Evolutionary conservation across 2,888 invertebrate genomes (phyloP).

Genomic region (Sphaeridia pumilis): DNA sequence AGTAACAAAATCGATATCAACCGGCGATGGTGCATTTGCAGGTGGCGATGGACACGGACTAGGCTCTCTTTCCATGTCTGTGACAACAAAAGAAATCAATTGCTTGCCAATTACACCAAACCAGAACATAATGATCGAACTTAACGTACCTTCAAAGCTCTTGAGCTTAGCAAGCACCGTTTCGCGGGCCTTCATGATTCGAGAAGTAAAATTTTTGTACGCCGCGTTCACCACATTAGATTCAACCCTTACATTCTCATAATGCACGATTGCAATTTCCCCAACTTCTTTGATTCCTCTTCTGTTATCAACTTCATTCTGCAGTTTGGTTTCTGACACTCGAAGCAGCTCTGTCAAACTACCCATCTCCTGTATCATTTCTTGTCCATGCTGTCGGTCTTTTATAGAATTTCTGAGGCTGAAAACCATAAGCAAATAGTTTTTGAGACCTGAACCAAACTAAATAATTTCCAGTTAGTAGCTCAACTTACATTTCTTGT

Average conservation of each 20-base stretch:
- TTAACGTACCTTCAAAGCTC: conserved; percentile 48
- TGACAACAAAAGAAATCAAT: no score
- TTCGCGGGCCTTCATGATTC: conserved; percentile 72
- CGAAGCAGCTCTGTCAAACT: conserved; percentile 27
- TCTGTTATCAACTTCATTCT: conserved; percentile 32
- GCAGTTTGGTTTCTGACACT: conserved; percentile 30
- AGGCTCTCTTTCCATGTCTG: conserved; percentile 33
- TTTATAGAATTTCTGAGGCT: conserved; percentile 30
- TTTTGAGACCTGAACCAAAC: no score
- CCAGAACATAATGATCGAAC: no score
- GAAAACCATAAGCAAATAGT: no score
- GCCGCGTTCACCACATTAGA: conserved; percentile 44
- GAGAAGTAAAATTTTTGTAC: conserved; percentile 81
- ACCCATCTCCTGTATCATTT: conserved; percentile 31
- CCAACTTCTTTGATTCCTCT: conserved; percentile 32
- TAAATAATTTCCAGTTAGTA: no score
- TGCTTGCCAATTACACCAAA: not conserved
- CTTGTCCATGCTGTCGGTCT: conserved; percentile 32
- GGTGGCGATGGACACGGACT: conserved; percentile 32
- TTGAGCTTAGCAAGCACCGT: conserved; percentile 71
- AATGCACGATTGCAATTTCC: conserved; percentile 33
- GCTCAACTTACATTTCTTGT: conserved; percentile 23
- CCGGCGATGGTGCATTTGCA: conserved; percentile 26
- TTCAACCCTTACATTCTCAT: conserved; percentile 34
- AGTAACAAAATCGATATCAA: conserved; percentile 21